Evolutionary conservation across 2,113 vertebrate genomes (phyloP), one percentile per base, ranked within the genome.

Genomic region (Bufo gargarizans): DNA sequence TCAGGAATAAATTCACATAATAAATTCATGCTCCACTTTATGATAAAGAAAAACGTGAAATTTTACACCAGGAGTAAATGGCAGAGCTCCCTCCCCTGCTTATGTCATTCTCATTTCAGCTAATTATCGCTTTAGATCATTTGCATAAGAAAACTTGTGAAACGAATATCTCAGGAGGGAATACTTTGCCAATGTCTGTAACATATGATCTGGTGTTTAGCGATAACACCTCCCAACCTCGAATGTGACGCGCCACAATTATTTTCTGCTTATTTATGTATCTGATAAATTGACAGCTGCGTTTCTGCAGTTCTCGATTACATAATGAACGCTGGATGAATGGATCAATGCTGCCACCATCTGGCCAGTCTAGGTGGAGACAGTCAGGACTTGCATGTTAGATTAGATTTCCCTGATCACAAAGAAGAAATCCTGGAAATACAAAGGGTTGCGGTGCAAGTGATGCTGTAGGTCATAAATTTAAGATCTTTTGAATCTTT

Each of bases 171-270:
- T 84, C 55, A 47, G 58, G 45, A 76, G 86, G 86, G 85, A 79
- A 78, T 67, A 67, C 74, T 78, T 53, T 77, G 76, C 77, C 63
- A 43, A 50, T 71, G 77, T 81, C 71, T 80, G 72, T 87, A 58
- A 89, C 87, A 89, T 84, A 69, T 53, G 87, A 82, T 84, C 81
- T 89, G 49, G 53, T 89, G 82, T 84, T 89, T 69, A 78, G 53
- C 45, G 87, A 67, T 84, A 83, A 82, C 67, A 88, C 82, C 81
- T 89, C 47, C 85, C 85, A 86, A 58, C 59, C 59, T 47, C 22
- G 22, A 65, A 69, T 69, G 58, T 84, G 71, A 84, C 49, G 33
- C 22, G 58, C 61, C 53, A 58, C 72, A 78, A 84, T 89, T 77
- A 84, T 84, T 67, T 47, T 56, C 80, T 89, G 72, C 87, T 84